Evolutionary conservation across 2,797 vertebrate genomes (phyloP).

Genomic region (Epinephelus coioides): DNA sequence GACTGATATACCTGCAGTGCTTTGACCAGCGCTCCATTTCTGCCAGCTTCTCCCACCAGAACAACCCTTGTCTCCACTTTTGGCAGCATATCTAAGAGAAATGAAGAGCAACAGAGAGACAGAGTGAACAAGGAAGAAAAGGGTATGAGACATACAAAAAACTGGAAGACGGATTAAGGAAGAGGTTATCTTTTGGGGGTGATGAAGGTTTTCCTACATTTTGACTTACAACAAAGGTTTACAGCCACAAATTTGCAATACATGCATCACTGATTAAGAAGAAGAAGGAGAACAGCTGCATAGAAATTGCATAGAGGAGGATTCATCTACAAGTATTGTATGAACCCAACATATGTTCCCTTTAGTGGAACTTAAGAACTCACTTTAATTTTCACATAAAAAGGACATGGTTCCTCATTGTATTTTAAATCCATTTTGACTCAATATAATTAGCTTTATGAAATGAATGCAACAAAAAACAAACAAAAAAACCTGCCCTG

Average conservation of each 20-base stretch:
- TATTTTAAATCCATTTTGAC: background rate
- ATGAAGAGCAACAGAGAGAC: slow-evolving; percentile 28
- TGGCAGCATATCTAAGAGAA: slow-evolving; percentile 89
- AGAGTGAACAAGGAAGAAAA: slow-evolving; percentile 15
- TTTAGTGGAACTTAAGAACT: background rate
- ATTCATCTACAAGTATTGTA: background rate
- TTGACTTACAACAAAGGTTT: slow-evolving; percentile 32
- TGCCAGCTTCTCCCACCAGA: slow-evolving; percentile 91
- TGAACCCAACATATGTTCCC: background rate
- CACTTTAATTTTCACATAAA: background rate
- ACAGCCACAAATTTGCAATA: background rate
- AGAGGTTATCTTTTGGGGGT: background rate
- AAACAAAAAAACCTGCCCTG: no score
- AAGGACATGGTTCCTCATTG: background rate
- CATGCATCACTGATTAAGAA: slow-evolving; percentile 2
- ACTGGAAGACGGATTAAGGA: slow-evolving; percentile 2
- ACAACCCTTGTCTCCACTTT: slow-evolving; percentile 93
- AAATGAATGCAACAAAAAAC: no score
- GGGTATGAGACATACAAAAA: background rate
- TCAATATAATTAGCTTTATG: no score
- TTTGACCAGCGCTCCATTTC: slow-evolving; percentile 87
- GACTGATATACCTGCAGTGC: slow-evolving; percentile 90
- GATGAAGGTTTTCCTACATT: slow-evolving; percentile 20
- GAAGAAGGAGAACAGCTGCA: background rate
- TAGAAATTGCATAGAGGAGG: background rate